Evolutionary conservation across 2,113 vertebrate genomes (phyloP).

Genomic region (Ceyx cyanopectus): DNA sequence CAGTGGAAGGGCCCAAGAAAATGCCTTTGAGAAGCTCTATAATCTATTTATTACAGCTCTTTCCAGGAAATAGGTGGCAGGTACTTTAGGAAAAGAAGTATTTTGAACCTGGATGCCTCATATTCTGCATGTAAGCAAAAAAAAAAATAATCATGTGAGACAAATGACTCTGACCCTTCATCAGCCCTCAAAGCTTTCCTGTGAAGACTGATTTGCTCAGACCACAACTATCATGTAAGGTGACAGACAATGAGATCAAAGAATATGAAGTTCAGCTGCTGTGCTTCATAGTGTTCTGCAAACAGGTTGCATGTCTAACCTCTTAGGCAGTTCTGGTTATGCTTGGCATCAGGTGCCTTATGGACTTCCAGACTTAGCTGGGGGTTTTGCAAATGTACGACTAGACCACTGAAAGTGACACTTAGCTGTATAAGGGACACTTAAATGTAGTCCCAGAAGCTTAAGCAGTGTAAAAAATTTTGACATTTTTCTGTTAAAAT

Average conservation of each 20-base stretch:
- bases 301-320: neutral
- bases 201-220: neutral
- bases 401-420: neutral
- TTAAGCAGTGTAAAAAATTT: neutral
- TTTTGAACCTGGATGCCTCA: neutral
- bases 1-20: neutral
- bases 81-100: neutral
- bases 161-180: neutral
- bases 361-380: neutral
- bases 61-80: neutral
- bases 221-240: neutral
- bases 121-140: neutral
- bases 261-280: neutral
- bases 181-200: neutral
- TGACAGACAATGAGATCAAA: neutral
- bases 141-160: neutral
- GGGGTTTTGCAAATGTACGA: neutral
- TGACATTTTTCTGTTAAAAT: neutral
- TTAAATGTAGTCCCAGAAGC: neutral
- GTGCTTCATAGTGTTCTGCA: neutral
- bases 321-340: neutral
- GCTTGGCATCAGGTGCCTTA: neutral
- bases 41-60: neutral
- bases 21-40: neutral
- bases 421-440: neutral